These are phyloP conservation scores for Chionodraco myersi DNA, from an alignment of 2,113 vertebrate genomes.

Conservation along the genomic window DNA sequence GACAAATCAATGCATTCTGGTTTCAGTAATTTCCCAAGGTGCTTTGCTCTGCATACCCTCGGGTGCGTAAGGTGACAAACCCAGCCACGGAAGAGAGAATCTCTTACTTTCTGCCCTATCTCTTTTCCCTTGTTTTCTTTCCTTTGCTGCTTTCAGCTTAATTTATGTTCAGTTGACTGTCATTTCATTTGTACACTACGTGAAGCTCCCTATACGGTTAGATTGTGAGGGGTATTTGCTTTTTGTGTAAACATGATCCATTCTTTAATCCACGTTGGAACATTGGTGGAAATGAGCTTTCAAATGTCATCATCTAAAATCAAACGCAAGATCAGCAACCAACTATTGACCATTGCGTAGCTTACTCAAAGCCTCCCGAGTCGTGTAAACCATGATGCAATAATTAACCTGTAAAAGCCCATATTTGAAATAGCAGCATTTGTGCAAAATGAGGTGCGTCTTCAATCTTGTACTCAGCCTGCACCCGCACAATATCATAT, in stretches of 20 bases:
- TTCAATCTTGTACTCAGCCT: neutral
- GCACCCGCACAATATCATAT: neutral
- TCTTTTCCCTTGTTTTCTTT: constrained; percentile 22
- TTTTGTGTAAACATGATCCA: too few relatives aligned
- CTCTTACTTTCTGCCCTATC: constrained; percentile 70
- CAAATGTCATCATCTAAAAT: too few relatives aligned
- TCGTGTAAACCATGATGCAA: neutral
- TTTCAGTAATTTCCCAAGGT: constrained; percentile 95
- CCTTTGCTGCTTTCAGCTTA: constrained; percentile 7
- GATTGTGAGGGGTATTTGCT: neutral
- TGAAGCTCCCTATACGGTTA: neutral
- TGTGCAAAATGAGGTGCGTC: neutral
- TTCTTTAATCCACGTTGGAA: neutral
- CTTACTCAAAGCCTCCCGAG: too few relatives aligned
- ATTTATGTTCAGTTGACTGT: neutral
- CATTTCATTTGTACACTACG: neutral
- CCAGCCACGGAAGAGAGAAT: constrained; percentile 84
- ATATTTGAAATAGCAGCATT: neutral
- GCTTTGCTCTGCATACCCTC: constrained; percentile 81
- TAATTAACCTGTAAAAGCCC: neutral
- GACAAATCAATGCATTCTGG: constrained; percentile 94
- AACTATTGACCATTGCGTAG: too few relatives aligned
- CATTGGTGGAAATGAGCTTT: neutral
- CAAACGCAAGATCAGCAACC: too few relatives aligned
- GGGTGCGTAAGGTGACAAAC: constrained; percentile 91